phyloP scores from a whole-genome alignment of 2,113 vertebrate species.

The Mustela nigripes region DNA sequence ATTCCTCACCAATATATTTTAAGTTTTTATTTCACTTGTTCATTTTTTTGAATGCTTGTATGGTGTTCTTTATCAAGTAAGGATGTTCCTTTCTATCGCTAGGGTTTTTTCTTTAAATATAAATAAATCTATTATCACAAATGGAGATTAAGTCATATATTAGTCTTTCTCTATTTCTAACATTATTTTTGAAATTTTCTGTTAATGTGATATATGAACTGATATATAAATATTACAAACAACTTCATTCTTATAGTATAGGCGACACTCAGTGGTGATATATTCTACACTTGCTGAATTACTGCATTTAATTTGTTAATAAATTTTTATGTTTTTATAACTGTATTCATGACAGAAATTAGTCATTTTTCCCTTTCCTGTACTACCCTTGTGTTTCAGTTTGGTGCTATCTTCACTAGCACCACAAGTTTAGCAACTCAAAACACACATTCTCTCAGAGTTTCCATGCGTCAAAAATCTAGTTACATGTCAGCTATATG shows the following conservation, averaged over 20 bases:
- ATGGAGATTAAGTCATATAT: background rate
- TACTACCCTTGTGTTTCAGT: background rate
- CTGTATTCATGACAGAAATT: background rate
- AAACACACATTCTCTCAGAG: too few species aligned
- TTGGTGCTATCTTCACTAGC: background rate
- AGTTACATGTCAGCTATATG: background rate
- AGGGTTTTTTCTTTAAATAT: background rate
- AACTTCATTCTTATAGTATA: background rate
- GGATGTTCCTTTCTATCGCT: background rate
- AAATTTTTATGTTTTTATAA: background rate
- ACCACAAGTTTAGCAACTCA: background rate
- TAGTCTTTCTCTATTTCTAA: background rate
- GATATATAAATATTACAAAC: background rate
- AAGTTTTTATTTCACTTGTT: background rate
- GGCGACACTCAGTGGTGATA: background rate
- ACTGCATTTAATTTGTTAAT: too few species aligned
- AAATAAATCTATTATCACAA: background rate
- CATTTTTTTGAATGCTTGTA: background rate
- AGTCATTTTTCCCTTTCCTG: background rate
- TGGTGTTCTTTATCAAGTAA: background rate
- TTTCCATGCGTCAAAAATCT: too few species aligned
- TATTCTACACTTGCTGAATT: too few species aligned
- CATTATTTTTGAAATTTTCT: background rate
- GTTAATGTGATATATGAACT: background rate
- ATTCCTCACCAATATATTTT: background rate